phyloP scores from a whole-genome alignment of 2,797 vertebrate genomes.

The Hybognathus amarus region DNA sequence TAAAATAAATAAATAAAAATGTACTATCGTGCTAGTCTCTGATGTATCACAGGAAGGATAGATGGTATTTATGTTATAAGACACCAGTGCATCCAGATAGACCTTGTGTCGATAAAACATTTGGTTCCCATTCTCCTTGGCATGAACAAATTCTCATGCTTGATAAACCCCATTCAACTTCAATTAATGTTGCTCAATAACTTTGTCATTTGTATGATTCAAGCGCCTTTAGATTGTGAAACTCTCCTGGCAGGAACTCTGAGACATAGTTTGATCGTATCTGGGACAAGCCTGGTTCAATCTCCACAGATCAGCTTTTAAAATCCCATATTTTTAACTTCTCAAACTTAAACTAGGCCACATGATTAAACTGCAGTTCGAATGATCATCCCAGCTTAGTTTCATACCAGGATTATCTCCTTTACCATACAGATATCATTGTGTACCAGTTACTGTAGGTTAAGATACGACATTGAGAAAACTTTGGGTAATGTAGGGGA shows the following conservation, averaged over 20 bases:
- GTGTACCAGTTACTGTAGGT: background rate
- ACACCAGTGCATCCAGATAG: conserved; percentile 60
- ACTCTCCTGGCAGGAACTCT: background rate
- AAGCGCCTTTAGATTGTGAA: background rate
- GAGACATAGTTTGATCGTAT: background rate
- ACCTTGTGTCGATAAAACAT: background rate
- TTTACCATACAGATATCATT: background rate
- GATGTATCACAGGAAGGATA: background rate
- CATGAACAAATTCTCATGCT: conserved; percentile 12
- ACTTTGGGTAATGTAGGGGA: background rate
- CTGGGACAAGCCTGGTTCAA: background rate
- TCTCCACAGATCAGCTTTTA: conserved; percentile 1
- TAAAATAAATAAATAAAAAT: background rate
- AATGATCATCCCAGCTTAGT: background rate
- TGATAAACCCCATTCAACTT: conserved; percentile 3
- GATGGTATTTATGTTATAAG: conserved; percentile 66
- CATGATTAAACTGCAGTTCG: background rate
- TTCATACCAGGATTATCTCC: background rate
- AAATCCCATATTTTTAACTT: background rate
- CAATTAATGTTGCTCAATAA: conserved; percentile 12
- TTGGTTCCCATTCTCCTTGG: conserved; percentile 7
- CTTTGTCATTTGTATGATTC: background rate
- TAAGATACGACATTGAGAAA: background rate
- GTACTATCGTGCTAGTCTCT: background rate
- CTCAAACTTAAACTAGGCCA: conserved; percentile 12